These are phyloP conservation scores for Stomatorhinus ivindoensis DNA, from an alignment of 2,113 vertebrate genomes.

Conservation along the genomic window DNA sequence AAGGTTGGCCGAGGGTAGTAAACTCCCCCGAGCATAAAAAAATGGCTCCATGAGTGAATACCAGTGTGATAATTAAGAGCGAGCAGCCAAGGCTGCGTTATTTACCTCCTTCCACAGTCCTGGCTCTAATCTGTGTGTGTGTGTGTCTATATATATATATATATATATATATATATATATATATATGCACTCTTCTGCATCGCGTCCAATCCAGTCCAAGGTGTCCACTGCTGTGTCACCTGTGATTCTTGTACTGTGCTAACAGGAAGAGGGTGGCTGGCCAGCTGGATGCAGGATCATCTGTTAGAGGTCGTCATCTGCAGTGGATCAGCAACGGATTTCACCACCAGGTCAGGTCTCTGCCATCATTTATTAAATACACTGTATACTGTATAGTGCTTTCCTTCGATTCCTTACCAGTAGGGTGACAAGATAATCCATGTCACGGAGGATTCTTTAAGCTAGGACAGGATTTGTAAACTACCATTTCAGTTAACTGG, in stretches of 20 bases:
- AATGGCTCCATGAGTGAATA: constrained; percentile 51
- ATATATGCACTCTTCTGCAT: background rate
- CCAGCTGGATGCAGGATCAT: background rate
- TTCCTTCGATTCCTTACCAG: background rate
- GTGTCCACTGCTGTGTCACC: background rate
- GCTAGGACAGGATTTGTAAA: background rate
- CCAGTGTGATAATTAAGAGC: constrained; percentile 50
- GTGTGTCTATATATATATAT: too few relatives aligned
- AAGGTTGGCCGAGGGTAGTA: constrained; percentile 56
- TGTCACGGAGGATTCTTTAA: background rate
- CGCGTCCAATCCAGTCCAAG: background rate
- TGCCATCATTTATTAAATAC: background rate
- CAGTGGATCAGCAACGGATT: background rate
- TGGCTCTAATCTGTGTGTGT: background rate
- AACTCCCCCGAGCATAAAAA: constrained; percentile 50
- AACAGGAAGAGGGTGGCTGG: background rate
- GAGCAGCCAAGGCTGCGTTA: constrained; percentile 14
- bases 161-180: background rate
- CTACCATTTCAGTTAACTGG: background rate
- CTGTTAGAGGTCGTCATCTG: background rate
- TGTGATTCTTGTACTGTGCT: background rate
- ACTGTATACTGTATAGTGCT: background rate
- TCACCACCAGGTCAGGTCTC: background rate
- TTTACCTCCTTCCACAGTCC: background rate
- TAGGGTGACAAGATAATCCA: background rate